Percentiles rank a stretch among this genome's conserved stretches.
Evolutionary conservation across 2,888 invertebrate species (phyloP).

Genomic region (Zygothrica quintamaculata): DNA sequence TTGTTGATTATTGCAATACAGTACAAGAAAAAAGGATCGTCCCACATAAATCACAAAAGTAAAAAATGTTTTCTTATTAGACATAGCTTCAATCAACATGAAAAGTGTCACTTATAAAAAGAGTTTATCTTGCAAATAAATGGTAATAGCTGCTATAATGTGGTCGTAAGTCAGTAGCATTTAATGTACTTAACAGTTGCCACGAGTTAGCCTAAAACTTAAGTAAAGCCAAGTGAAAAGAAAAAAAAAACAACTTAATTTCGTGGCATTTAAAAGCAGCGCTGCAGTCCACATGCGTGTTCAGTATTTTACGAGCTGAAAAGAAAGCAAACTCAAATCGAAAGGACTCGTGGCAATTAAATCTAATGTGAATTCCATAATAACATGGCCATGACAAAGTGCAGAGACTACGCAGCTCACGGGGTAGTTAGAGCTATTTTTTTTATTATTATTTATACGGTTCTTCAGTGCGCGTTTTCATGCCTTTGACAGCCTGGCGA

Average conservation of each 20-base stretch:
- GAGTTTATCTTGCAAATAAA: slow-evolving; percentile 56
- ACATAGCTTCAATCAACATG: slow-evolving; percentile 2
- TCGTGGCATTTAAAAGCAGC: slow-evolving; percentile 47
- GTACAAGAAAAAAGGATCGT: too few species aligned
- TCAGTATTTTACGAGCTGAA: slow-evolving; percentile 66
- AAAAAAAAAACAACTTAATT: slow-evolving; percentile 73
- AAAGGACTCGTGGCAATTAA: slow-evolving; percentile 64
- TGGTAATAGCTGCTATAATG: slow-evolving; percentile 76
- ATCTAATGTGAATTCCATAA: slow-evolving; percentile 79
- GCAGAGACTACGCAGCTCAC: slow-evolving; percentile 34
- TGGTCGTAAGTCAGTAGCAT: slow-evolving; percentile 55
- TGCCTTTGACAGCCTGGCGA: slow-evolving; percentile 78
- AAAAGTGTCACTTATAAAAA: slow-evolving; percentile 34
- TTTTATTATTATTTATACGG: slow-evolving; percentile 79
- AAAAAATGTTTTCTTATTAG: slow-evolving; percentile 30
- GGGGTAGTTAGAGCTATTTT: slow-evolving; percentile 68
- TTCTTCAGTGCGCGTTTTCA: slow-evolving; percentile 77
- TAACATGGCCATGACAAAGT: slow-evolving; percentile 75
- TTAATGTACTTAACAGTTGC: slow-evolving; percentile 75
- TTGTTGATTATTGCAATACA: too few species aligned
- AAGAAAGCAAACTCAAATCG: slow-evolving; percentile 48
- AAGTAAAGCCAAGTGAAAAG: slow-evolving; percentile 21
- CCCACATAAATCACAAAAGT: slow-evolving; percentile 1
- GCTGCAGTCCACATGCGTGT: slow-evolving; percentile 39
- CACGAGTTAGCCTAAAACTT: slow-evolving; percentile 62